Conservation (phyloP, 2,113 vertebrate genomes). For the Castor canadensis region DNA sequence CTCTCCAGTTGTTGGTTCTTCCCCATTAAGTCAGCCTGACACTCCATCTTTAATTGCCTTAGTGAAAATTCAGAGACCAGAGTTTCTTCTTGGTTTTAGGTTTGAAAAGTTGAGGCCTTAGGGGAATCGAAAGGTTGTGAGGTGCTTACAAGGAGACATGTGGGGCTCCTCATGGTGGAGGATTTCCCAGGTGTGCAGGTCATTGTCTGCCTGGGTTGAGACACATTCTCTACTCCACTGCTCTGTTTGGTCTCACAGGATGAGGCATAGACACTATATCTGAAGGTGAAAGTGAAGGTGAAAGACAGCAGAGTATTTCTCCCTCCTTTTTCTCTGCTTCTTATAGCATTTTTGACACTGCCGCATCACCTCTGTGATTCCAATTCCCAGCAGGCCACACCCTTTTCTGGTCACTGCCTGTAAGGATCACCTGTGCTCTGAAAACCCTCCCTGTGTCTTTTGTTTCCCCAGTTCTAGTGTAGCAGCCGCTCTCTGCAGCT, state of each 20-base stretch:
- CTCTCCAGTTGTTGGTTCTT: neutral
- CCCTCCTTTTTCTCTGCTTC: neutral
- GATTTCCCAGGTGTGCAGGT: neutral
- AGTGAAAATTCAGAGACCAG: neutral
- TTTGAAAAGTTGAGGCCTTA: neutral
- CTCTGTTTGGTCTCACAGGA: neutral
- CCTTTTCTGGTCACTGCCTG: neutral
- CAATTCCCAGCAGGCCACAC: neutral
- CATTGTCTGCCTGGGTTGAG: too few relatives aligned
- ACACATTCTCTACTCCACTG: neutral
- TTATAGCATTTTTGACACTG: neutral
- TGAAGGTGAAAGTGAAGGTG: neutral
- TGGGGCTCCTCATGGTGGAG: neutral
- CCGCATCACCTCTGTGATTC: neutral
- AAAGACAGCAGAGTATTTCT: too few relatives aligned
- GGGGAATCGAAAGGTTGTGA: neutral
- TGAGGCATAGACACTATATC: rapidly evolving
- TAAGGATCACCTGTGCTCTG: neutral
- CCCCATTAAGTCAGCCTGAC: neutral
- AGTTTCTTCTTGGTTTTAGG: neutral
- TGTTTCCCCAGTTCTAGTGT: neutral
- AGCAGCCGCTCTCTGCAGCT: neutral
- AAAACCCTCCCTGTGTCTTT: neutral
- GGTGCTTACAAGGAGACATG: neutral
- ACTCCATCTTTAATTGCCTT: neutral